Evolutionary conservation across 2,888 invertebrate species (phyloP), one percentile per base, ranked within the genome.

Genomic region (Gymnosoma rotundatum): DNA sequence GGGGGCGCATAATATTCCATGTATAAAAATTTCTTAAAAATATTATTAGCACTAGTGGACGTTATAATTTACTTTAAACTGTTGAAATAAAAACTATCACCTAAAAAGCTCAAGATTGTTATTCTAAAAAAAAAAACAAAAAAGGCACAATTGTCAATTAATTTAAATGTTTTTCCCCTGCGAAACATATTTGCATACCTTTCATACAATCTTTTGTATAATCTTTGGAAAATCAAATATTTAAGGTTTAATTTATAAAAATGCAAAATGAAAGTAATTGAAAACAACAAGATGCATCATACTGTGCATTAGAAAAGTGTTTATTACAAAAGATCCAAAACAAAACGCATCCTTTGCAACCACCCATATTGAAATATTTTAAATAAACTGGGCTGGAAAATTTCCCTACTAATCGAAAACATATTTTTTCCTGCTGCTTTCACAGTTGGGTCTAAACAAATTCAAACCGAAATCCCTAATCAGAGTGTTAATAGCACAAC

Each of bases 401-500:
- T 81, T 84, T 78, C 56, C 50, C 38, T 73, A 38, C 67, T 81
- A 84, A 81, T 81, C 74, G 72, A 81, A 84, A 84, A 81, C 81
- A 84, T 81, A 76, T 84, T 84, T 64, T 52, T 70, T 21, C 50
- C 25, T 52, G 67, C n/a, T 54, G 45, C 52, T 60, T 67, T 21
- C 54, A 63, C 73, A 60, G 69, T 69, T 78, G 67, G 58, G 56
- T 52, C 81, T 81, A 78, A 78, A 70, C 54, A 69, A 73, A 74
- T 54, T 70, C 78, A 78, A 70, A 74, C 81, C 70, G 74, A 81
- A 78, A 78, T 78, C 74, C 78, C 74, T 78, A 70, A 84, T 81
- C 78, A 81, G 74, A 81, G 81, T 84, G 81, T 73, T 81, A 84
- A 84, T 84, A 73, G 78, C 78, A 81, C 78, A 66, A 78, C 84